Conservation (phyloP, 2,113 vertebrate species). For the Stigmatopora argus region DNA sequence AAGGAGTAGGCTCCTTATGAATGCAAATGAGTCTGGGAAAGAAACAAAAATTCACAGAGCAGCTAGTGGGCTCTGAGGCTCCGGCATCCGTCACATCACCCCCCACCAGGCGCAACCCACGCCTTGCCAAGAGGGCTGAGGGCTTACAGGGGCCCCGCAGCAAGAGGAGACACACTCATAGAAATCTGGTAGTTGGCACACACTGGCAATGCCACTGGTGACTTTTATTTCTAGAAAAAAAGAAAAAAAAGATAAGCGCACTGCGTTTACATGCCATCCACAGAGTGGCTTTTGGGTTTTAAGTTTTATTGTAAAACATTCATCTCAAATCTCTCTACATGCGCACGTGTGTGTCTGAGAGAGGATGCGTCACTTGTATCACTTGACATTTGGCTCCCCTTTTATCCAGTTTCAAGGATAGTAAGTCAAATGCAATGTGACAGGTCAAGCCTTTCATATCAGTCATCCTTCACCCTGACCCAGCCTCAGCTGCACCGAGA, state of each 20-base stretch:
- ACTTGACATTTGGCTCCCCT: conserved; percentile 71
- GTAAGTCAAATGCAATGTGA: conserved; percentile 68
- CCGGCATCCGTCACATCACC: conserved; percentile 81
- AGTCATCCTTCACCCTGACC: conserved; percentile 66
- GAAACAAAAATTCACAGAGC: conserved; percentile 73
- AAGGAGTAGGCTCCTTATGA: conserved; percentile 99
- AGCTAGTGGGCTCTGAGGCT: conserved; percentile 75
- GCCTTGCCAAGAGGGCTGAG: conserved; percentile 62
- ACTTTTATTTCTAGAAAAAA: conserved; percentile 57
- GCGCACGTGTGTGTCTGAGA: conserved; percentile 20
- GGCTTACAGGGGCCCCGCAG: conserved; percentile 63
- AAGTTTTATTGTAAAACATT: conserved; percentile 59
- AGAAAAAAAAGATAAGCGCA: conserved; percentile 53
- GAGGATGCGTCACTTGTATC: conserved; percentile 62
- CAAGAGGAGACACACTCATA: conserved; percentile 61
- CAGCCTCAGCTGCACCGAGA: conserved; percentile 51
- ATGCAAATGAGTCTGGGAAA: conserved; percentile 95
- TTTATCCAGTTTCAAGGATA: conserved; percentile 67
- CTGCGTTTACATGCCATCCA: conserved; percentile 54
- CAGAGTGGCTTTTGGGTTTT: conserved; percentile 54
- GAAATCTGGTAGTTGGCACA: conserved; percentile 58
- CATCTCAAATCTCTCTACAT: conserved; percentile 33
- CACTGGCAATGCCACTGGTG: conserved; percentile 43
- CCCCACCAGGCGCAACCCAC: conserved; percentile 60
- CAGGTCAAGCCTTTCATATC: conserved; percentile 66